phyloP scores from a whole-genome alignment of 2,797 vertebrate species.

The Ciconia nigra region DNA sequence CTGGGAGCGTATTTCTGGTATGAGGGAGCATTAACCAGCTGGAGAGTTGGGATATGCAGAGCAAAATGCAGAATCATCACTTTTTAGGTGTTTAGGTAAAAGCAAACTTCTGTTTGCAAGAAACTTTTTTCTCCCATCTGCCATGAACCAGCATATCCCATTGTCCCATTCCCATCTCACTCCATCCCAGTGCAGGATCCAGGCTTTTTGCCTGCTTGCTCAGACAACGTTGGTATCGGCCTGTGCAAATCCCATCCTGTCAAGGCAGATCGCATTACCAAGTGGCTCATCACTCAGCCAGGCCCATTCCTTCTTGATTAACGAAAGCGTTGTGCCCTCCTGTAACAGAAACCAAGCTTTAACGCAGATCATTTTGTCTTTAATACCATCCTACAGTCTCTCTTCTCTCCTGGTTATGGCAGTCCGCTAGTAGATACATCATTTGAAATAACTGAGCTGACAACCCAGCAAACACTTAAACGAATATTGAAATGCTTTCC shows the following conservation, averaged over 20 bases:
- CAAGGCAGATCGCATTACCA: too few relatives aligned
- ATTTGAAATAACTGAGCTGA: neutral
- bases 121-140: neutral
- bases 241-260: neutral
- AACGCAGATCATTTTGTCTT: neutral
- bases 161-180: neutral
- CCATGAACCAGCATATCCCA: neutral
- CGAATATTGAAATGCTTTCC: neutral
- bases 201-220: neutral
- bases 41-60: neutral
- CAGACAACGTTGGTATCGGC: fast-evolving
- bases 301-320: neutral
- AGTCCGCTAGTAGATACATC: neutral
- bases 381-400: neutral
- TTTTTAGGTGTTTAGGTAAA: neutral
- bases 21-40: neutral
- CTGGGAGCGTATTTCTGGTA: neutral
- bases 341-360: neutral
- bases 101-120: neutral
- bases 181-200: neutral
- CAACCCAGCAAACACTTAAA: neutral
- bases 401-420: neutral
- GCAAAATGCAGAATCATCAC: neutral
- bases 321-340: neutral
- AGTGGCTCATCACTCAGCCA: neutral